These are phyloP conservation scores for Aythya baeri DNA, from an alignment of 2,113 vertebrate genomes.

Conservation along the genomic window DNA sequence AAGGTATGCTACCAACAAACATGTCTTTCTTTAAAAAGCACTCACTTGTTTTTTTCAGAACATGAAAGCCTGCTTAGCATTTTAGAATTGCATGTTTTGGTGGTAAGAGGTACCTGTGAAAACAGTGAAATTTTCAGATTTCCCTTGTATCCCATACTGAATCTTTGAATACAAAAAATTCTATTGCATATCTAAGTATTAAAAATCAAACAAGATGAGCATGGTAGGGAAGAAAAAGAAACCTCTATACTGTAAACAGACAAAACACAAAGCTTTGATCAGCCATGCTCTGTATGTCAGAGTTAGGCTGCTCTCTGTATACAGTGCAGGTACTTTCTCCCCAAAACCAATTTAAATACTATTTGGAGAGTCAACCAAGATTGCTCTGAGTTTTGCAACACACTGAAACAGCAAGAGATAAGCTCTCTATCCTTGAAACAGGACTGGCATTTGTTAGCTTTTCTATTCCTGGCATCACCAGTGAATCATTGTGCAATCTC, in stretches of 20 bases:
- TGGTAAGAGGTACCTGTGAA: neutral
- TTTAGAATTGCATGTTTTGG: neutral
- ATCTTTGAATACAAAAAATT: neutral
- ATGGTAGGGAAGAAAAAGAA: neutral
- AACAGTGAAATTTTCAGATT: neutral
- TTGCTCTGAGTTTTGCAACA: constrained; percentile 3
- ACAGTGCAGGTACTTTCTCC: fast-evolving
- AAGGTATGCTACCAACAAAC: neutral
- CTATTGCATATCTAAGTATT: neutral
- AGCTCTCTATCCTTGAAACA: constrained; percentile 50
- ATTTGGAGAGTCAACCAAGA: neutral
- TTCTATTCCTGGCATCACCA: constrained; percentile 36
- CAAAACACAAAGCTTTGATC: neutral
- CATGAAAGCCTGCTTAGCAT: neutral
- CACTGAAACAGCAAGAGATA: neutral
- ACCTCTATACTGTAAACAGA: neutral
- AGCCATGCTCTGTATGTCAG: neutral
- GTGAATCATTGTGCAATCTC: constrained; percentile 22
- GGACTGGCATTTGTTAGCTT: constrained; percentile 15
- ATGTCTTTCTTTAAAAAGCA: neutral
- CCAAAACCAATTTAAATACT: neutral
- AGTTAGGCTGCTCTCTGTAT: neutral
- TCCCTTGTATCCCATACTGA: neutral
- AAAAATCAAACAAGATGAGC: neutral
- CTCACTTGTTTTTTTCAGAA: neutral